phyloP scores from a whole-genome alignment of 2,797 vertebrate species.

The Cyprinodon diabolis region DNA sequence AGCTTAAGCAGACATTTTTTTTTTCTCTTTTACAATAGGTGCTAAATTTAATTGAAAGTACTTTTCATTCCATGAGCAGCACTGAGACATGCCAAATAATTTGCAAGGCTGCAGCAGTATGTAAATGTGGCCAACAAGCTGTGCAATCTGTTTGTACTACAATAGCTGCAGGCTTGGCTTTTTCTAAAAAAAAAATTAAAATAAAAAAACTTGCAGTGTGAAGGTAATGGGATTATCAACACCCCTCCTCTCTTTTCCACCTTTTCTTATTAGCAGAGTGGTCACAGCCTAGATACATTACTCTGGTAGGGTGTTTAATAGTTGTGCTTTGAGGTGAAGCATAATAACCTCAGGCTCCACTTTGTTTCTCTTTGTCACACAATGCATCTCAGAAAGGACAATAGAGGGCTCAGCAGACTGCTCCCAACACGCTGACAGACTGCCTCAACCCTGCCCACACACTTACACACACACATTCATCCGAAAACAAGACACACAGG shows the following conservation, averaged over 20 bases:
- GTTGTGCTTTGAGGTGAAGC: slow-evolving; percentile 65
- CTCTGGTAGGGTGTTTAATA: slow-evolving; percentile 47
- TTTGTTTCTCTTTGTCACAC: slow-evolving; percentile 61
- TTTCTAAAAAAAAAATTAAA: slow-evolving; percentile 11
- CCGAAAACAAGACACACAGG: slow-evolving; percentile 39
- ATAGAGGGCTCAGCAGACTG: slow-evolving; percentile 66
- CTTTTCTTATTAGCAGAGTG: slow-evolving; percentile 29
- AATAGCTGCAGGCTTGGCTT: slow-evolving; percentile 45
- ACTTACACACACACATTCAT: slow-evolving; percentile 34
- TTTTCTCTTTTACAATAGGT: slow-evolving; percentile 24
- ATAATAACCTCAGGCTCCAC: slow-evolving; percentile 55
- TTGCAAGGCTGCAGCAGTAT: slow-evolving; percentile 61
- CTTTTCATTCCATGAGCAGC: slow-evolving; percentile 18
- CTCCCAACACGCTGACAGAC: slow-evolving; percentile 63
- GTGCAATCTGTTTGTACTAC: slow-evolving; percentile 59
- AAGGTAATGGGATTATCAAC: slow-evolving; percentile 12
- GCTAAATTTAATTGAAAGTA: background rate
- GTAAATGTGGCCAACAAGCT: slow-evolving; percentile 66
- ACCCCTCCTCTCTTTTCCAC: slow-evolving; percentile 10
- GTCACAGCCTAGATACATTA: slow-evolving; percentile 22
- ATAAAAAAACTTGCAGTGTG: slow-evolving; percentile 22
- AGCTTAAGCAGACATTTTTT: slow-evolving; percentile 18
- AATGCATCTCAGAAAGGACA: slow-evolving; percentile 64
- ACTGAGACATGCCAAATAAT: slow-evolving; percentile 45
- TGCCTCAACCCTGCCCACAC: slow-evolving; percentile 48